phyloP scores from a whole-genome alignment of 2,888 invertebrate species.

The Nomada fabriciana region DNA sequence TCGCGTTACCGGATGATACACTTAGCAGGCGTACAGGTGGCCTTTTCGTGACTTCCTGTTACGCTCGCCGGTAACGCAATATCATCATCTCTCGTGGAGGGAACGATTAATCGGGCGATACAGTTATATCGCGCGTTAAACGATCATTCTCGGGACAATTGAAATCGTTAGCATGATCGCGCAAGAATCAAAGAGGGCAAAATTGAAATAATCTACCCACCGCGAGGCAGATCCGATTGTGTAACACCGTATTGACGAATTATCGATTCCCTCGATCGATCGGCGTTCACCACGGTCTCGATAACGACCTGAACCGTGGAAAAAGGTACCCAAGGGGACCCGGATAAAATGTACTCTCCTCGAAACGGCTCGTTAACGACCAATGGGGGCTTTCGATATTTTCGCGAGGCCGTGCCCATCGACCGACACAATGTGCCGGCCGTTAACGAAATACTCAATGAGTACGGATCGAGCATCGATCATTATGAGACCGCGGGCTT shows the following conservation, averaged over 20 bases:
- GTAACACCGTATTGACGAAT: not conserved
- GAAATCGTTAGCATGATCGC: not conserved
- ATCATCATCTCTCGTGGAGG: constrained; percentile 24
- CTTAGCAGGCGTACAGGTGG: constrained; percentile 35
- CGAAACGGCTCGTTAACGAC: constrained; percentile 78
- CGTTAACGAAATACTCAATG: constrained; percentile 77
- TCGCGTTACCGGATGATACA: constrained; percentile 5
- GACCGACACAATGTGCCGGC: constrained; percentile 65
- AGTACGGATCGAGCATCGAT: constrained; percentile 76
- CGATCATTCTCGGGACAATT: constrained; percentile 27
- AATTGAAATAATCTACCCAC: constrained; percentile 5
- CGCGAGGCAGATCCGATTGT: not conserved
- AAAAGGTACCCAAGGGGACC: constrained; percentile 31
- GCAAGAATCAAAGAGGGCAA: not conserved
- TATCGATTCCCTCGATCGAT: constrained; percentile 6
- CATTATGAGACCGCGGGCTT: constrained; percentile 70
- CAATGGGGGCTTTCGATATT: constrained; percentile 65
- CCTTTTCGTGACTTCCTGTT: constrained; percentile 36
- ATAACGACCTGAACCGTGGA: not conserved
- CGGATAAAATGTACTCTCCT: constrained; percentile 41
- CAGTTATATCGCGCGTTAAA: constrained; percentile 29
- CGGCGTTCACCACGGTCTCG: not conserved
- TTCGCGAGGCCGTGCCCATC: constrained; percentile 57
- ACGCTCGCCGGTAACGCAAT: constrained; percentile 17
- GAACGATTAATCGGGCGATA: constrained; percentile 34